Percentiles rank a stretch among this genome's conserved stretches.
Conservation (phyloP, 37 sponge, comb jelly and placozoan genomes). For the Crambe crambe region DNA sequence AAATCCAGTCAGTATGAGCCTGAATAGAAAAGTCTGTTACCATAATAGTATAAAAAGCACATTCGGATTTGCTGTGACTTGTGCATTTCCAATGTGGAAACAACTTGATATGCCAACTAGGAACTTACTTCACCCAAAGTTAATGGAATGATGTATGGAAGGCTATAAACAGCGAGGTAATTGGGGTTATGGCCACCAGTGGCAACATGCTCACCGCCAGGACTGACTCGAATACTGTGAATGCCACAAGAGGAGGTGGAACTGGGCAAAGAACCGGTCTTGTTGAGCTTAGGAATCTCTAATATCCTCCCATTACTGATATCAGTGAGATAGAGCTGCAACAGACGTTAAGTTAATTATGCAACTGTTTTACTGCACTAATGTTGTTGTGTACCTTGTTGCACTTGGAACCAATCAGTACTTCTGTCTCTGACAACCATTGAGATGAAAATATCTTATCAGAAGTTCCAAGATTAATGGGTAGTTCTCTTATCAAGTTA, state of each 20-base stretch:
- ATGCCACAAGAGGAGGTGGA: conserved; percentile 60
- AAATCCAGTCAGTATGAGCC: conserved; percentile 92
- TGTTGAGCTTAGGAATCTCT: conserved; percentile 37
- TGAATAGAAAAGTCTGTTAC: conserved; percentile 25
- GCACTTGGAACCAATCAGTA: conserved; percentile 78
- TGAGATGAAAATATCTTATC: conserved; percentile 84
- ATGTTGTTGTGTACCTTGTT: conserved; percentile 52
- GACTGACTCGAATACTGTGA: conserved; percentile 57
- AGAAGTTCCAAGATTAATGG: conserved; percentile 47
- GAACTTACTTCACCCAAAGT: conserved; percentile 70
- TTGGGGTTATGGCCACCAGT: conserved; percentile 77
- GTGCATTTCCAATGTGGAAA: no score
- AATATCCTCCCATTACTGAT: conserved; percentile 6
- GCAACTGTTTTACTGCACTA: neutral
- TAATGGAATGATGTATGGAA: conserved; percentile 63
- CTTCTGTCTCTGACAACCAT: conserved; percentile 74
- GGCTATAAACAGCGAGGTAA: conserved; percentile 70
- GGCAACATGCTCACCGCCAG: conserved; percentile 33
- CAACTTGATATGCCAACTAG: neutral
- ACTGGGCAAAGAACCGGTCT: neutral
- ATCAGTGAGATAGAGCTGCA: conserved; percentile 44
- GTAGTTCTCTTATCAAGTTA: conserved; percentile 44
- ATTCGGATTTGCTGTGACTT: no score
- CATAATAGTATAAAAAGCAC: conserved; percentile 19
- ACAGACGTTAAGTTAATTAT: neutral